Conservation (phyloP, 2,113 vertebrate species). For the Morone saxatilis region DNA sequence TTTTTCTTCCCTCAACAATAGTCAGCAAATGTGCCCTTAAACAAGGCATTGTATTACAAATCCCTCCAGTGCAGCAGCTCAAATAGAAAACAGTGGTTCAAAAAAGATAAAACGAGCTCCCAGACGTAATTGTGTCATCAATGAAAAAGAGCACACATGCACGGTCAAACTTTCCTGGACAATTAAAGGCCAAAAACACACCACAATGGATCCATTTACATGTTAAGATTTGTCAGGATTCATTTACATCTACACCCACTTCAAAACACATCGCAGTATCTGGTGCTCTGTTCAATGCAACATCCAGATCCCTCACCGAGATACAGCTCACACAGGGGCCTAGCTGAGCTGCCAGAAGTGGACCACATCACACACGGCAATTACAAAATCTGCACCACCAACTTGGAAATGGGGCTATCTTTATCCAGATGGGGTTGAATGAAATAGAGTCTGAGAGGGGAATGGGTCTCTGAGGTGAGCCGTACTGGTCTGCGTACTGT, state of each 20-base stretch:
- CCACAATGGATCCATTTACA: constrained; percentile 29
- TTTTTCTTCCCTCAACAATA: neutral
- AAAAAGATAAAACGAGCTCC: constrained; percentile 4
- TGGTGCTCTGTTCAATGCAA: constrained; percentile 33
- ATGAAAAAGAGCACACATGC: constrained; percentile 6
- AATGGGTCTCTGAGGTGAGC: constrained; percentile 16
- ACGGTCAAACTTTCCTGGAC: constrained; percentile 42
- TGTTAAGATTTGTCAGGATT: constrained; percentile 32
- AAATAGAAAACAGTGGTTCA: constrained; percentile 12
- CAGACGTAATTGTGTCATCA: constrained; percentile 18
- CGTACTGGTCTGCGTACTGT: constrained; percentile 24
- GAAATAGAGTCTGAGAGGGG: neutral
- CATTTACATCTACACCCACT: constrained; percentile 35
- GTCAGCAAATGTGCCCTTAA: neutral
- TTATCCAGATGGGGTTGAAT: constrained; percentile 37
- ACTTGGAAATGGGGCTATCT: constrained; percentile 27
- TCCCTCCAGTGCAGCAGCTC: neutral
- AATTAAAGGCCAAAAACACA: neutral
- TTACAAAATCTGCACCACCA: constrained; percentile 21
- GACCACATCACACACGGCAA: constrained; percentile 48
- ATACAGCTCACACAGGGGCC: constrained; percentile 5
- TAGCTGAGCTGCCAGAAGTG: neutral
- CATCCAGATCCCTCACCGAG: constrained; percentile 29
- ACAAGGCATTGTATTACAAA: neutral
- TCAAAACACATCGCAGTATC: constrained; percentile 35